These are phyloP conservation scores for Scytalopus superciliaris DNA, from an alignment of 2,113 vertebrate genomes.

Conservation along the genomic window DNA sequence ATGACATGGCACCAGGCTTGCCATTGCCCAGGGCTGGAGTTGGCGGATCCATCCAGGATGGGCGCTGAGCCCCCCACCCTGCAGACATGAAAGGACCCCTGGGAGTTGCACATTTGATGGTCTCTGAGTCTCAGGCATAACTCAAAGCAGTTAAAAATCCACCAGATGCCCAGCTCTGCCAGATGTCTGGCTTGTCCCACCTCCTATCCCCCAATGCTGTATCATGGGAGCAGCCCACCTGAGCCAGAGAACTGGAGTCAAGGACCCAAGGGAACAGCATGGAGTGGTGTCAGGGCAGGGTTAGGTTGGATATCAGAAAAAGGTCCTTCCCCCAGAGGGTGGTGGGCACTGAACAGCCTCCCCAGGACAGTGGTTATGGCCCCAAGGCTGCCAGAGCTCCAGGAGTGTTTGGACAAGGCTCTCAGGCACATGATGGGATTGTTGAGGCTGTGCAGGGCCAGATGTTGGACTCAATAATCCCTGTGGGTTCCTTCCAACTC, in stretches of 20 bases:
- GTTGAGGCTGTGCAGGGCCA: neutral
- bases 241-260: neutral
- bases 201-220: neutral
- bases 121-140: neutral
- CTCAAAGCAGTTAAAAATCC: neutral
- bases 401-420: neutral
- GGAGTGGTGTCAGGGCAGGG: neutral
- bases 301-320: neutral
- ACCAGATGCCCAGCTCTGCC: neutral
- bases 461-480: neutral
- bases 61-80: neutral
- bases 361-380: too few species aligned
- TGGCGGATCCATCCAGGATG: accelerated
- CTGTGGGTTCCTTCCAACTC: neutral
- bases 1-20: neutral
- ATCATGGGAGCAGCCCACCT: neutral
- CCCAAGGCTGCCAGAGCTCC: neutral
- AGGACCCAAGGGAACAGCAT: neutral
- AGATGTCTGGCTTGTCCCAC: too few species aligned
- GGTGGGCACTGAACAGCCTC: neutral
- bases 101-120: accelerated
- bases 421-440: neutral
- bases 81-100: neutral
- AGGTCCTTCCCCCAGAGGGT: neutral
- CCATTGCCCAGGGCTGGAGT: neutral